Conservation (phyloP, 92 coral and sea anemone genomes). For the Paragorgia papillata region DNA sequence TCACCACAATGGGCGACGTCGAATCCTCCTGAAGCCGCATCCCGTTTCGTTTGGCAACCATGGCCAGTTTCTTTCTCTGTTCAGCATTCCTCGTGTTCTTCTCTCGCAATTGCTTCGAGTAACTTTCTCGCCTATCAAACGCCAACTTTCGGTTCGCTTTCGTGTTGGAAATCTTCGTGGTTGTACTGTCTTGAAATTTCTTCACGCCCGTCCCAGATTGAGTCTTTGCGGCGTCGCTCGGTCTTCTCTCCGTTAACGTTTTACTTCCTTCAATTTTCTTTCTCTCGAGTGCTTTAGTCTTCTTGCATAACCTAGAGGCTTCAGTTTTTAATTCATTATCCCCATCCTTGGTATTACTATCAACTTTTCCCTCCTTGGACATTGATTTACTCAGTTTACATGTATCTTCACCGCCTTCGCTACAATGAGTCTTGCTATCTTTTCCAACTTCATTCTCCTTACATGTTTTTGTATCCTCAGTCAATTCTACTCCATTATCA, state of each 20-base stretch:
- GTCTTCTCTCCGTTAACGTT: background rate
- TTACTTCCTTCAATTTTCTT: background rate
- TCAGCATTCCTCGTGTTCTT: constrained; percentile 30
- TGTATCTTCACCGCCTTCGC: background rate
- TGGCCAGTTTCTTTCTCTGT: constrained; percentile 6
- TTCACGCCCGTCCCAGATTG: background rate
- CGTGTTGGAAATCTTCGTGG: background rate
- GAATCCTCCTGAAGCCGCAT: background rate
- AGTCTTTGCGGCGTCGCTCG: background rate
- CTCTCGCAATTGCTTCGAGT: constrained; percentile 32
- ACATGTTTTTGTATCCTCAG: no score
- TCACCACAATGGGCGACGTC: background rate
- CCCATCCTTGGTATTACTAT: background rate
- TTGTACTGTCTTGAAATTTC: constrained; percentile 1
- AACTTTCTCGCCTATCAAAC: constrained; percentile 20
- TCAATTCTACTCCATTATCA: no score
- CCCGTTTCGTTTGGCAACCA: background rate
- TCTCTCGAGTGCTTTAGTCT: background rate
- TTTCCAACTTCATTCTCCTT: no score
- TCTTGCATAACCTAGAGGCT: background rate
- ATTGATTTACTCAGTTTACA: background rate
- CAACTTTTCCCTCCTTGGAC: background rate
- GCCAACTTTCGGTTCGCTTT: constrained; percentile 27
- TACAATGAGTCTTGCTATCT: background rate
- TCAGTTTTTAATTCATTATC: background rate